These are phyloP conservation scores for Fopius arisanus DNA, from an alignment of 1,140 invertebrate species.

Conservation along the genomic window DNA sequence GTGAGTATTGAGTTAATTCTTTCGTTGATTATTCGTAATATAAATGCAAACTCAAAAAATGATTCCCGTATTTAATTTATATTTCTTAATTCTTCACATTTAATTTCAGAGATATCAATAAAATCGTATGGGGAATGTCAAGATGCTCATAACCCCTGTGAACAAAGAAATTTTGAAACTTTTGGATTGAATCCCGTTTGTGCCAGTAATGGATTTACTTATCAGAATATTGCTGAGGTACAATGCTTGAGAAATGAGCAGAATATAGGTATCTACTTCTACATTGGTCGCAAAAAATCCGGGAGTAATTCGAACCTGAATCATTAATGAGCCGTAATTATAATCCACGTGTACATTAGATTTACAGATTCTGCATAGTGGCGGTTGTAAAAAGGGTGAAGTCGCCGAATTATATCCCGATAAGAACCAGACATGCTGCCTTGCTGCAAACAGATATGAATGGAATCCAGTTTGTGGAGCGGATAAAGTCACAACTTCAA, in stretches of 20 bases:
- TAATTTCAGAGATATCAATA: constrained; percentile 34
- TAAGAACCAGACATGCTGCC: constrained; percentile 37
- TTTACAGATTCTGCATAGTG: constrained; percentile 46
- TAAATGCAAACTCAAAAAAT: constrained; percentile 25
- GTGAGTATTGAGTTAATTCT: constrained; percentile 28
- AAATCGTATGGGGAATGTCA: constrained; percentile 28
- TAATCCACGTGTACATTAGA: constrained; percentile 35
- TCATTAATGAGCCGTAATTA: constrained; percentile 22
- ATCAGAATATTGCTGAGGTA: constrained; percentile 43
- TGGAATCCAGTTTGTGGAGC: constrained; percentile 53
- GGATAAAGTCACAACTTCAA: constrained; percentile 49
- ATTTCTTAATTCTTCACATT: not conserved
- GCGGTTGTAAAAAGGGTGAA: constrained; percentile 49
- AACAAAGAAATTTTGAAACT: not conserved
- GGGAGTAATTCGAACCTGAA: constrained; percentile 23
- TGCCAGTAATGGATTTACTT: constrained; percentile 47
- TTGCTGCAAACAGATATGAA: constrained; percentile 47
- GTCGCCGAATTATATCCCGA: constrained; percentile 39
- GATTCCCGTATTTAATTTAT: too few species aligned
- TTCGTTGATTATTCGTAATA: not conserved
- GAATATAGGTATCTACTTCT: too few species aligned
- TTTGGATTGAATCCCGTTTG: constrained; percentile 42
- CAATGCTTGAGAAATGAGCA: constrained; percentile 43
- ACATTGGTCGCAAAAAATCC: constrained; percentile 39
- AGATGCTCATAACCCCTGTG: constrained; percentile 22